phyloP scores from a whole-genome alignment of 2,888 invertebrate species.

The Ganaspis brasiliensis region DNA sequence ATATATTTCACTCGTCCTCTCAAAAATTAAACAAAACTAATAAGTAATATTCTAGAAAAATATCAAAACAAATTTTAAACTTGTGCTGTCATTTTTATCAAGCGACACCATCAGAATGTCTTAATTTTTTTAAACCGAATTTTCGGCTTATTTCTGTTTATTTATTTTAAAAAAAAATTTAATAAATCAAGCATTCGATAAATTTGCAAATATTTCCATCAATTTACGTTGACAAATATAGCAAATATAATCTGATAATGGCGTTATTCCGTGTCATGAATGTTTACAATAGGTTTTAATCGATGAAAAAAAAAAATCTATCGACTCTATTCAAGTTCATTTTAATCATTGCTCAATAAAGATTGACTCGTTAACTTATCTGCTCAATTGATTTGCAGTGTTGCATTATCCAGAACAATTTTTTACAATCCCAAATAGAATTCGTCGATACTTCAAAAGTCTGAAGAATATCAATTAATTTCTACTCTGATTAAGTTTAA shows the following conservation, averaged over 20 bases:
- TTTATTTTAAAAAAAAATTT: too few species aligned
- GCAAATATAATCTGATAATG: background rate
- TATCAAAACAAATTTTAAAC: background rate
- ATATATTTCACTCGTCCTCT: background rate
- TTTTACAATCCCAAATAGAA: background rate
- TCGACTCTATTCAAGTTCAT: constrained; percentile 18
- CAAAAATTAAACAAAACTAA: background rate
- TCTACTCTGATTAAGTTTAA: background rate
- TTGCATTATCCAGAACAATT: background rate
- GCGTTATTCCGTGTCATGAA: background rate
- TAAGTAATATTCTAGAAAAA: constrained; percentile 26
- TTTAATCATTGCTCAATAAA: constrained; percentile 11
- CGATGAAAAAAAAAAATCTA: constrained; percentile 2
- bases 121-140: too few species aligned
- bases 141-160: background rate
- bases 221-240: constrained; percentile 6
- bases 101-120: too few species aligned
- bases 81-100: background rate
- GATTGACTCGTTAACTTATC: constrained; percentile 1
- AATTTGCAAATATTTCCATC: background rate
- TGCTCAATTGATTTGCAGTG: constrained; percentile 6
- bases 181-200: too few species aligned
- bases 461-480: background rate
- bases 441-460: background rate
- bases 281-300: background rate